A percentile compares a stretch with the other conserved stretches of the same genome.
Evolutionary conservation across 2,113 vertebrate genomes (phyloP).

Genomic region (Oncorhynchus gorbuscha): DNA sequence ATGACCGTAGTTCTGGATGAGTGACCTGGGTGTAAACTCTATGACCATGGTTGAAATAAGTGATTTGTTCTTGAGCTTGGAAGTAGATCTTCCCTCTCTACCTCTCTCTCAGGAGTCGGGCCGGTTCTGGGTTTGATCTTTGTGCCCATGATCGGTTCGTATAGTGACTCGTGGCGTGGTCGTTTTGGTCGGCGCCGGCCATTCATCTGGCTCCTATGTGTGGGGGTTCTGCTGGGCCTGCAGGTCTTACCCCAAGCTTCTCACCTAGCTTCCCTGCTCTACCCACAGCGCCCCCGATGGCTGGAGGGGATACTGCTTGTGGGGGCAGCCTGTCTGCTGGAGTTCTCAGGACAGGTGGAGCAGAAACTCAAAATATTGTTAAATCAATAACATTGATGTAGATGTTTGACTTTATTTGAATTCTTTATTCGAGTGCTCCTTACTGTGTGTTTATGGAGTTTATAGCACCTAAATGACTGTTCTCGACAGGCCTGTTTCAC

Average conservation of each 20-base stretch:
- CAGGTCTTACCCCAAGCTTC: conserved; percentile 77
- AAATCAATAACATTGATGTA: too few species aligned
- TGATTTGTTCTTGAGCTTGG: too few species aligned
- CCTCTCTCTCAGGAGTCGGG: conserved; percentile 74
- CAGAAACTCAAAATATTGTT: not conserved
- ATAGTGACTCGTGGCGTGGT: conserved; percentile 82
- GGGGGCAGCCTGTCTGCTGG: conserved; percentile 77
- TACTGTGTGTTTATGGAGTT: not conserved
- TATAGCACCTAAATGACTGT: not conserved
- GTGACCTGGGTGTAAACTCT: not conserved
- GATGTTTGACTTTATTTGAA: too few species aligned
- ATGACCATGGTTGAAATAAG: not conserved
- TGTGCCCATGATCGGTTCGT: conserved; percentile 78
- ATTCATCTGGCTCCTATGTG: conserved; percentile 84
- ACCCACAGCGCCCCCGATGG: conserved; percentile 49
- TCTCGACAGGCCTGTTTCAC: conserved; percentile 83
- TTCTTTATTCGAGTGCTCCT: not conserved
- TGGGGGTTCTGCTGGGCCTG: conserved; percentile 82
- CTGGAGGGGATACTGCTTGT: conserved; percentile 80
- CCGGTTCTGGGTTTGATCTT: conserved; percentile 82
- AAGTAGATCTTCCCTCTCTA: too few species aligned
- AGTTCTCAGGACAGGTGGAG: conserved; percentile 76
- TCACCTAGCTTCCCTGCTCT: conserved; percentile 68
- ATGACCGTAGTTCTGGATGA: not conserved
- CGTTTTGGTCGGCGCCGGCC: conserved; percentile 82